A percentile compares a stretch with the other conserved stretches of the same genome.
These are phyloP conservation scores for Oscheius sp. DNA, from an alignment of 2,888 invertebrate genomes.

Conservation along the genomic window DNA sequence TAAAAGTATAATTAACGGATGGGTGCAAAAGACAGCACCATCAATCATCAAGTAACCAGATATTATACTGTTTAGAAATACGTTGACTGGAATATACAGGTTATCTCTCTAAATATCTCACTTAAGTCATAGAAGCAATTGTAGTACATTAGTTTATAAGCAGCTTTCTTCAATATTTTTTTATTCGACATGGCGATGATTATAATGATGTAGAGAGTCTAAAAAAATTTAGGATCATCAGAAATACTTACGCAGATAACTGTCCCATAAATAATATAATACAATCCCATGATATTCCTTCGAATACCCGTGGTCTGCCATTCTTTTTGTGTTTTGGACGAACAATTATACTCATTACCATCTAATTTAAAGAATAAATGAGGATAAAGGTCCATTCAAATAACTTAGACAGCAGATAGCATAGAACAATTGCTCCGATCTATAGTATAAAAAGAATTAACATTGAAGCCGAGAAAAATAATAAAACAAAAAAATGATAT, in stretches of 20 bases:
- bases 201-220: constrained; percentile 10
- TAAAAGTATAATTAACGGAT: constrained; percentile 14
- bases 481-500: too few species aligned
- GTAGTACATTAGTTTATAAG: constrained; percentile 17
- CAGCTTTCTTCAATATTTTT: not conserved
- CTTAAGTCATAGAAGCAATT: constrained; percentile 11
- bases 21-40: constrained; percentile 18
- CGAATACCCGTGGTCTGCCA: not conserved
- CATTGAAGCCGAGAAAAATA: too few species aligned
- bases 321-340: not conserved
- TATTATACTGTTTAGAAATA: constrained; percentile 5
- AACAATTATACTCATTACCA: not conserved
- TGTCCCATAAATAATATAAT: constrained; percentile 11
- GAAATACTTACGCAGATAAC: constrained; percentile 7
- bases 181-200: constrained; percentile 9
- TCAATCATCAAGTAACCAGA: constrained; percentile 6
- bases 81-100: constrained; percentile 2
- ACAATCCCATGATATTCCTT: not conserved
- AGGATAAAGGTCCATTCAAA: not conserved
- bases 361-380: not conserved
- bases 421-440: too few species aligned
- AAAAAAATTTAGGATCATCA: not conserved
- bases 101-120: too few species aligned
- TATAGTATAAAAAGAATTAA: too few species aligned
- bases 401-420: too few species aligned